Conservation (phyloP, 2,888 invertebrate species). For the Cybosia mesomella region DNA sequence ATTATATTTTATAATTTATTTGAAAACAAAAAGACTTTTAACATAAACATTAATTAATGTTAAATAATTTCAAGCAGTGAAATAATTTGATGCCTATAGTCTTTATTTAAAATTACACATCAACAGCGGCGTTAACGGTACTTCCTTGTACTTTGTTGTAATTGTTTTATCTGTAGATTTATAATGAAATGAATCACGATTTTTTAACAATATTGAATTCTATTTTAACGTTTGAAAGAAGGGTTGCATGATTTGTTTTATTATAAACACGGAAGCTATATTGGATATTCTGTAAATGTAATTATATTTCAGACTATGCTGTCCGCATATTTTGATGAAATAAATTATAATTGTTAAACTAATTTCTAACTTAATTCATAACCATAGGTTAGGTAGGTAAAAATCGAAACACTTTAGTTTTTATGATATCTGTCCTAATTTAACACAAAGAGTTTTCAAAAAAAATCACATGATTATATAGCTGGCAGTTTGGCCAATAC, state of each 20-base stretch:
- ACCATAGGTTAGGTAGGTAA: no score
- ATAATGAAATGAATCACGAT: not conserved
- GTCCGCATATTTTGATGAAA: not conserved
- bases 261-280: not conserved
- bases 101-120: not conserved
- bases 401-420: no score
- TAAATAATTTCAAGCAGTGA: not conserved
- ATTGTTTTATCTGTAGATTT: not conserved
- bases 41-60: not conserved
- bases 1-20: not conserved
- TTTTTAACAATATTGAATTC: not conserved
- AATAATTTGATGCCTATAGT: not conserved
- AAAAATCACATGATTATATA: no score
- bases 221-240: not conserved
- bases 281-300: not conserved
- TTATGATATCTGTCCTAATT: no score
- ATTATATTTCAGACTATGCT: not conserved
- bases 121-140: not conserved
- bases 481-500: no score
- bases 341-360: not conserved
- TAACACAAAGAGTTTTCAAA: no score
- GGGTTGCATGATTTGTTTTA: not conserved
- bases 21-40: not conserved
- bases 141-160: not conserved
- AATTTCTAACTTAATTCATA: not conserved